Percentiles rank a stretch among this genome's conserved stretches.
phyloP scores from a whole-genome alignment of 2,797 vertebrate genomes.

The Ciconia nigra region DNA sequence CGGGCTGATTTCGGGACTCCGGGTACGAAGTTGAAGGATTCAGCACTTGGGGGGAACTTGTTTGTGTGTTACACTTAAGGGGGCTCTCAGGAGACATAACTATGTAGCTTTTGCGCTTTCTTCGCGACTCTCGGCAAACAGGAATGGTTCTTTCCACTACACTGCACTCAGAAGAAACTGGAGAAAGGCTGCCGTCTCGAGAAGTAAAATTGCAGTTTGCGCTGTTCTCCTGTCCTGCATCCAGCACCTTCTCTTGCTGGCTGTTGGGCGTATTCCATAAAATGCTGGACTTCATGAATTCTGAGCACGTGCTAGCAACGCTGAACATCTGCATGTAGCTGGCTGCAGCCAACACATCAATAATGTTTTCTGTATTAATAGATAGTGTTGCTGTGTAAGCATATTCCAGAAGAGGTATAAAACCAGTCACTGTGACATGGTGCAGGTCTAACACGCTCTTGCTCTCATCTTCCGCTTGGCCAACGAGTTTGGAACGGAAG shows the following conservation, averaged over 20 bases:
- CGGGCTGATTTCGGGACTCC: conserved; percentile 79
- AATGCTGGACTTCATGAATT: conserved; percentile 99
- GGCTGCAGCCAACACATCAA: conserved; percentile 95
- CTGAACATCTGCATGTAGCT: conserved; percentile 99
- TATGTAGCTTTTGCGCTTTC: conserved; percentile 93
- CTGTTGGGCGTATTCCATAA: conserved; percentile 87
- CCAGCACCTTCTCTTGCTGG: conserved; percentile 84
- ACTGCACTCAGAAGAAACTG: conserved; percentile 95
- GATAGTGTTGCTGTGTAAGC: conserved; percentile 97
- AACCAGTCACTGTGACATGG: conserved; percentile 92
- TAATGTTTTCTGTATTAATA: conserved; percentile 98
- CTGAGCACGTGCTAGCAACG: conserved; percentile 96
- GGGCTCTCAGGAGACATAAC: conserved; percentile 95
- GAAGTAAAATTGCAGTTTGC: conserved; percentile 88
- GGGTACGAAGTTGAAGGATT: conserved; percentile 80
- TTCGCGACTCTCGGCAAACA: conserved; percentile 89
- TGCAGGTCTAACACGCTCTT: conserved; percentile 92
- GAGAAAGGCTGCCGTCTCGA: conserved; percentile 91
- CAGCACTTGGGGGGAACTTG: conserved; percentile 79
- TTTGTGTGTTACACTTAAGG: conserved; percentile 88
- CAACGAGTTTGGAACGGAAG: conserved; percentile 92
- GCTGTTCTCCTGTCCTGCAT: conserved; percentile 84
- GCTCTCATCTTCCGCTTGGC: conserved; percentile 87
- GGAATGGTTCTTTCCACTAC: conserved; percentile 93
- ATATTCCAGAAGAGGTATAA: conserved; percentile 94